Evolutionary conservation across 1,140 invertebrate genomes (phyloP), one percentile per base, ranked within the genome.

Genomic region (Lordiphosa stackelbergi): DNA sequence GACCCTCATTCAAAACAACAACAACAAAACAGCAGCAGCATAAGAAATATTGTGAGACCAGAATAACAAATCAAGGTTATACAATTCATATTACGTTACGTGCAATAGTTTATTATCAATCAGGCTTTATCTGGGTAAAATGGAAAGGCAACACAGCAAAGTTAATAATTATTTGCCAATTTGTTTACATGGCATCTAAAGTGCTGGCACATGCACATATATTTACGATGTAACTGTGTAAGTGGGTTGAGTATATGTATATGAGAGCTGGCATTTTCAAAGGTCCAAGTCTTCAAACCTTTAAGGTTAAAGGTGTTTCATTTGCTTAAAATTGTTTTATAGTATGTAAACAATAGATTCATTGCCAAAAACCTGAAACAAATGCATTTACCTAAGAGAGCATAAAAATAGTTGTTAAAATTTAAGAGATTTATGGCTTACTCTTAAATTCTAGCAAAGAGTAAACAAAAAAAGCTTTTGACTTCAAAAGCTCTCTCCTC

Each of bases 31-130:
- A 4, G 10, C 28, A 57, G 19, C n/a, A 56, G 41, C 53, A 65
- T 59, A 69, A 53, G 37, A 59, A 47, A 60, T 55, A 31, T 31
- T 31, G 28, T 31, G 28, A 31, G 28, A 31, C 28, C 28, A 56
- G 41, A 59, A 65, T 59, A 69, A 53, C 41, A 59, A 47, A 60
- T 55, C 41, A 72, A 77, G 63, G 59, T 68, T 78, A 61, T 51
- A 63, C 13, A 2, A 42, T 43, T 45, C 16, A 37, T 38, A 68
- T 48, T 52, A 12, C 6, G 28, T 13, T 52, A 31, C 52, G 51
- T 51, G 24, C 54, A 43, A 53, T 16, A 43, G 11, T 46, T 12
- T 38, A 35, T 45, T 73, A 70, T 52, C 51, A 53, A 54, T 42
- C 36, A 22, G 34, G 28, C 28, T 41, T 41, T 9, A 8, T 16